phyloP scores from a whole-genome alignment of 2,113 vertebrate genomes.

The Aix galericulata region DNA sequence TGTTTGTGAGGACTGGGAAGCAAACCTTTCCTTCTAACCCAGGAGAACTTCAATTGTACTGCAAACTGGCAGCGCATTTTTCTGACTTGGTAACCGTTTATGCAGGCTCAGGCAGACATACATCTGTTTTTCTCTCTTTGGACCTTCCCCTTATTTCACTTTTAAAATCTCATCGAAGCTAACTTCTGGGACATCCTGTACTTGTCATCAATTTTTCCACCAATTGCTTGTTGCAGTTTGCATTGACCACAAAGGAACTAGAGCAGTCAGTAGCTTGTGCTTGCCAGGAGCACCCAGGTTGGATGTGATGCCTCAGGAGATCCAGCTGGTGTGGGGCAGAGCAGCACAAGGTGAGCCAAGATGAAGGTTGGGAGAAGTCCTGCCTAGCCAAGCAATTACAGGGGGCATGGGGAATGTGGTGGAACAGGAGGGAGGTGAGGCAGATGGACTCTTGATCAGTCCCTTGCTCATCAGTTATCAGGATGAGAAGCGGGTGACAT shows the following conservation, averaged over 20 bases:
- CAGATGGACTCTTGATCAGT: background rate
- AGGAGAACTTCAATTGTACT: background rate
- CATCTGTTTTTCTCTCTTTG: background rate
- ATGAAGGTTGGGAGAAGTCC: background rate
- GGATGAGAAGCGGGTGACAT: background rate
- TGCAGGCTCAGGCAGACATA: background rate
- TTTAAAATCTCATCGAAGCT: background rate
- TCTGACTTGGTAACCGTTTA: background rate
- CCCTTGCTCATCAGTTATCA: background rate
- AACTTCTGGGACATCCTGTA: background rate
- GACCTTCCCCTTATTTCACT: background rate
- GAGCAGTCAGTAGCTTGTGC: background rate
- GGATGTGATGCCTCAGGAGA: background rate
- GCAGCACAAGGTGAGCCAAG: background rate
- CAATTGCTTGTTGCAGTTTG: background rate
- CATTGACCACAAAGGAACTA: background rate
- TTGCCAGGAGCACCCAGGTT: too few relatives aligned
- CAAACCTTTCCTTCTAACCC: background rate
- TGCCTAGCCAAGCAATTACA: background rate
- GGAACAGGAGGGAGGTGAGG: background rate
- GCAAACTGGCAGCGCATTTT: fast-evolving
- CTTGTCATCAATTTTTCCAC: background rate
- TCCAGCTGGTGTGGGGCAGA: background rate
- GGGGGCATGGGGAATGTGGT: background rate
- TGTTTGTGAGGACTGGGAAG: background rate